phyloP scores from a whole-genome alignment of 2,797 vertebrate species.

The Halcyon badia region DNA sequence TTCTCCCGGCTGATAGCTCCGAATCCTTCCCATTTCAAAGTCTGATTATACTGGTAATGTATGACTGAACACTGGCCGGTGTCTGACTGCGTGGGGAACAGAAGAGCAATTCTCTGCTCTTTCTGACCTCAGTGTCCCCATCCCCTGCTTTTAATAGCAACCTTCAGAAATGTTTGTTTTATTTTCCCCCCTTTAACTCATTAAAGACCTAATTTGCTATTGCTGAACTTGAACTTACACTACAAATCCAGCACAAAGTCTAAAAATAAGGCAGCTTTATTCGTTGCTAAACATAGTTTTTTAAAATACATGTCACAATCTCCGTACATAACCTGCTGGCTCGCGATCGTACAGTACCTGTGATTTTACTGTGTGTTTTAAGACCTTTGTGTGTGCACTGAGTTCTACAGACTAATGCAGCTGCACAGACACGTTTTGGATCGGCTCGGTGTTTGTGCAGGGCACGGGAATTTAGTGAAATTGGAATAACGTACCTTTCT shows the following conservation, averaged over 20 bases:
- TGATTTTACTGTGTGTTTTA: accelerated
- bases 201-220: background rate
- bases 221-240: background rate
- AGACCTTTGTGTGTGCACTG: accelerated
- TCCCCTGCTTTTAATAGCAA: background rate
- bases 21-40: background rate
- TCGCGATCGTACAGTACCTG: accelerated
- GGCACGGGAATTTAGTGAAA: background rate
- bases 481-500: accelerated
- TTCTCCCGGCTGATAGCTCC: accelerated
- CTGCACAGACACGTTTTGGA: background rate
- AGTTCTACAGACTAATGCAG: background rate
- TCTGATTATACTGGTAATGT: accelerated
- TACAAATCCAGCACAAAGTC: background rate
- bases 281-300: background rate
- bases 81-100: accelerated
- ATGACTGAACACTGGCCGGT: accelerated
- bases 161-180: background rate
- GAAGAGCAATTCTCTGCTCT: background rate
- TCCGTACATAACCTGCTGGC: accelerated
- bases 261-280: background rate
- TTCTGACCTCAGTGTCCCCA: background rate
- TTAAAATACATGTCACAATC: accelerated
- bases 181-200: background rate
- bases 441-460: accelerated